Conservation (phyloP, 2,113 vertebrate species). For the Thinocorus orbignyianus region DNA sequence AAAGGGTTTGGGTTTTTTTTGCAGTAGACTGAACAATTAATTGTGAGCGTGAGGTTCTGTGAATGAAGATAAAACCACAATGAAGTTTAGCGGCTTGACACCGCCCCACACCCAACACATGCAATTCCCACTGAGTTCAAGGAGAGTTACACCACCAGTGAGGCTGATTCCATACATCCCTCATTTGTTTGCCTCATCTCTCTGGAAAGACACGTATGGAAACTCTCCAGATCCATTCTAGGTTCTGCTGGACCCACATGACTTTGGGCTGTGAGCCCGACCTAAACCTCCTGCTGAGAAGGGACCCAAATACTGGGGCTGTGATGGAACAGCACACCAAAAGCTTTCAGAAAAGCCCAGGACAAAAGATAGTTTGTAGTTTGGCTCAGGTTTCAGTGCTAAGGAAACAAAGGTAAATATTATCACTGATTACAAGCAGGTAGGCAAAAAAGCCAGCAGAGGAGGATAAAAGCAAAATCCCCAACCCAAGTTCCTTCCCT, state of each 20-base stretch:
- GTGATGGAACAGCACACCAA: not conserved
- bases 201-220: not conserved
- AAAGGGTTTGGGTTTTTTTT: not conserved
- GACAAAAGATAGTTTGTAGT: too few relatives aligned
- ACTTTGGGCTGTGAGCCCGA: not conserved
- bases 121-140: not conserved
- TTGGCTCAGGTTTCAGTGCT: not conserved
- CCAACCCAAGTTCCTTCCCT: not conserved
- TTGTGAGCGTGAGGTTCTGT: not conserved
- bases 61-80: not conserved
- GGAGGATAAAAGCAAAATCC: not conserved
- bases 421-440: not conserved
- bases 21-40: not conserved
- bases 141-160: rapidly evolving
- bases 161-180: not conserved
- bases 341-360: not conserved
- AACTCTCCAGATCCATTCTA: not conserved
- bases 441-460: not conserved
- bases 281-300: not conserved
- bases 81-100: not conserved
- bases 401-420: not conserved
- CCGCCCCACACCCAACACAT: not conserved
- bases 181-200: not conserved
- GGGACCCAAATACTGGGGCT: rapidly evolving
- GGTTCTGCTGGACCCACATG: not conserved